A percentile compares a stretch with the other conserved stretches of the same genome.
Evolutionary conservation across 2,888 invertebrate species (phyloP).

Genomic region (Unio delphinus): DNA sequence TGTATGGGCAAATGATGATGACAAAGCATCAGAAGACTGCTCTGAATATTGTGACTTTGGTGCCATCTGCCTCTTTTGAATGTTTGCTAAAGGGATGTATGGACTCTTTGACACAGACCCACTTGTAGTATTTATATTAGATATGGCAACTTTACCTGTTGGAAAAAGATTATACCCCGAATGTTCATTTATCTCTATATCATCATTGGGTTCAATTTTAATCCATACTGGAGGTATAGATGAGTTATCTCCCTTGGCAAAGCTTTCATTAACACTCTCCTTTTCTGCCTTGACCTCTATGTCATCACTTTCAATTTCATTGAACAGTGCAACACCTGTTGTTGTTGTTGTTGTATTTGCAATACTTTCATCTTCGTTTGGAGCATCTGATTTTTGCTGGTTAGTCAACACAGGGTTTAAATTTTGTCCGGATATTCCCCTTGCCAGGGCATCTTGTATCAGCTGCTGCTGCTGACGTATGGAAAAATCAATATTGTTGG

Average conservation of each 20-base stretch:
- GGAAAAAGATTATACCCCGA: too few species aligned
- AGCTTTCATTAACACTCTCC: not conserved
- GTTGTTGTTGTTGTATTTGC: not conserved
- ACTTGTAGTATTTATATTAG: too few species aligned
- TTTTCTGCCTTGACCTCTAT: not conserved
- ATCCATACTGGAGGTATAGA: slow-evolving; percentile 10
- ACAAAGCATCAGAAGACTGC: too few species aligned
- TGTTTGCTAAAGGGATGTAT: too few species aligned
- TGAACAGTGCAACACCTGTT: not conserved
- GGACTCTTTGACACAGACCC: too few species aligned
- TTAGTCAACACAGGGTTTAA: not conserved
- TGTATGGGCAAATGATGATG: too few species aligned
- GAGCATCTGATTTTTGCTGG: not conserved
- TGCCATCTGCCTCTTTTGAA: too few species aligned
- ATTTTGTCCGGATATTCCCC: not conserved
- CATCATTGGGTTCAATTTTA: slow-evolving; percentile 28
- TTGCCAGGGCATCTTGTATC: too few species aligned
- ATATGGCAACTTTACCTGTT: too few species aligned
- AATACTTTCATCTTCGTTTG: not conserved
- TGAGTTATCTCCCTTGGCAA: slow-evolving; percentile 11
- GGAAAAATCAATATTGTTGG: too few species aligned
- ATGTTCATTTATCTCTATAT: slow-evolving; percentile 1
- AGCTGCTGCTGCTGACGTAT: too few species aligned
- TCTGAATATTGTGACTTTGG: too few species aligned
- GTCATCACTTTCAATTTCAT: not conserved